phyloP scores from a whole-genome alignment of 2,113 vertebrate genomes.

The Rhinolophus sinicus region DNA sequence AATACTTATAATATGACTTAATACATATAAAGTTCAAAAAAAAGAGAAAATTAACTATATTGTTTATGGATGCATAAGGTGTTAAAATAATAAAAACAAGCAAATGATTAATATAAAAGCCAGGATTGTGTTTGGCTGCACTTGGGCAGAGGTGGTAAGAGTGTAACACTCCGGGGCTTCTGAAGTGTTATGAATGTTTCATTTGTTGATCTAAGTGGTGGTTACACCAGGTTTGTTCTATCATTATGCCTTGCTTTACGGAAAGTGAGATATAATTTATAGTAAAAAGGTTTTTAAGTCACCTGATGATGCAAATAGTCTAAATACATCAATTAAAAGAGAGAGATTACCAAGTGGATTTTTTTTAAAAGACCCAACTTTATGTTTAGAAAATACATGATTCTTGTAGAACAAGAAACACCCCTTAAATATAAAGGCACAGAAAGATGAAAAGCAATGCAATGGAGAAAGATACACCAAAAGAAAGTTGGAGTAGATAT shows the following conservation, averaged over 20 bases:
- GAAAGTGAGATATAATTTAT: background rate
- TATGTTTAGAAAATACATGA: background rate
- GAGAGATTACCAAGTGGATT: background rate
- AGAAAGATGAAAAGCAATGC: background rate
- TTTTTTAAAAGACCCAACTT: background rate
- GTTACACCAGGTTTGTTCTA: background rate
- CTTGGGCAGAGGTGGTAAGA: too few relatives aligned
- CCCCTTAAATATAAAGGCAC: background rate
- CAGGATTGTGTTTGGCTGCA: background rate
- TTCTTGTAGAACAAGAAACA: background rate
- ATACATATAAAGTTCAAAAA: background rate
- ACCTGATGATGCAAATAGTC: background rate
- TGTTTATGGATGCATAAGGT: background rate
- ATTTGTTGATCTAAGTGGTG: background rate
- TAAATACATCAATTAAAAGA: background rate
- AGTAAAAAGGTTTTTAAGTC: background rate
- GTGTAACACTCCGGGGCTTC: background rate
- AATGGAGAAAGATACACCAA: background rate
- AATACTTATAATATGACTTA: background rate
- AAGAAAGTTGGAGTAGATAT: background rate
- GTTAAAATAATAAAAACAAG: background rate
- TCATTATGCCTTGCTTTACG: background rate
- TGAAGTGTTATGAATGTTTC: background rate
- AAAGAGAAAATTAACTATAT: background rate
- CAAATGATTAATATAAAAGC: background rate